Percentiles rank a stretch among this genome's conserved stretches.
Conservation (phyloP, 2,797 vertebrate genomes). For the Cirrhinus molitorella region DNA sequence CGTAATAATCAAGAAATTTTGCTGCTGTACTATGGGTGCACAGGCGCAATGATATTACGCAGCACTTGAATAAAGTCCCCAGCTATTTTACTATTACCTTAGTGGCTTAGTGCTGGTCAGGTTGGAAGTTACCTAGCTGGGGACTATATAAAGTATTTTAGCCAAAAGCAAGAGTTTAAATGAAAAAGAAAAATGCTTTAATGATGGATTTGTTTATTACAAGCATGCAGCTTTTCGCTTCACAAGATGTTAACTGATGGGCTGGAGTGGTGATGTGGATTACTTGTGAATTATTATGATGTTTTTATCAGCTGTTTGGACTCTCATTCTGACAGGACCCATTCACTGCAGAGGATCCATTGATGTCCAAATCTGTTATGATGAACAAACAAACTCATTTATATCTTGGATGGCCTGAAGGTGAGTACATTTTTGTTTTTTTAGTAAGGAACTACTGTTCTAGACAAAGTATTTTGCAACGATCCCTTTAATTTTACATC, state of each 20-base stretch:
- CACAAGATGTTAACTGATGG: background rate
- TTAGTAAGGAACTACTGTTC: background rate
- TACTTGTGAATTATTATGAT: background rate
- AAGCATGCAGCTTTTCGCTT: background rate
- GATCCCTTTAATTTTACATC: background rate
- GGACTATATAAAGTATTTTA: too few species aligned
- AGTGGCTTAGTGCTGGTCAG: too few species aligned
- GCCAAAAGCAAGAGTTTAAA: background rate
- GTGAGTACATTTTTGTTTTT: background rate
- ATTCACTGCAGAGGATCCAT: background rate
- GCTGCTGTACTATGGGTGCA: too few species aligned
- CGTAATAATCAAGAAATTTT: too few species aligned
- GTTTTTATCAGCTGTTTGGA: too few species aligned
- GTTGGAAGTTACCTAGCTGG: too few species aligned
- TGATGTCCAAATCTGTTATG: background rate
- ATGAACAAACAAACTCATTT: background rate
- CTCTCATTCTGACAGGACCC: background rate
- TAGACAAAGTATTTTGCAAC: background rate
- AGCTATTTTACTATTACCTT: too few species aligned
- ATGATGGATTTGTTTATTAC: too few species aligned
- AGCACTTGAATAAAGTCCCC: too few species aligned
- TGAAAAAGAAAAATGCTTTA: too few species aligned
- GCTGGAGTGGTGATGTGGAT: background rate
- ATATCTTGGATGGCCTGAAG: background rate
- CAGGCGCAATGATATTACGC: too few species aligned